Conservation (phyloP, 2,888 invertebrate species). For the Cephus pulcher region DNA sequence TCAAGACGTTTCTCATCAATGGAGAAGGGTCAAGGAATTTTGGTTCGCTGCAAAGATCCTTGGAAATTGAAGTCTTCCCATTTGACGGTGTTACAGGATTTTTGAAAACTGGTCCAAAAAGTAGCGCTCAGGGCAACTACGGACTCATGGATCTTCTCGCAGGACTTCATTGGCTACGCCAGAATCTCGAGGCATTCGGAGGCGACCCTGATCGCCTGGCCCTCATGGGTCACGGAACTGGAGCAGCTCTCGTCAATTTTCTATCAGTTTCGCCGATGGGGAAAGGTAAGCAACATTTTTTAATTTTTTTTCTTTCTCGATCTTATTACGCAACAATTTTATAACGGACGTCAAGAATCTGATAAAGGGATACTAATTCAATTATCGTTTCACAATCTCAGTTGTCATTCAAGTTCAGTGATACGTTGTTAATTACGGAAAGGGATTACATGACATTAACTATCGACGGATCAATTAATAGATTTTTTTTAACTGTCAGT, state of each 20-base stretch:
- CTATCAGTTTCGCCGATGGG: constrained; percentile 95
- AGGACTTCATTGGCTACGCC: constrained; percentile 95
- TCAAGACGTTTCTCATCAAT: not conserved
- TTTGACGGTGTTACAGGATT: constrained; percentile 73
- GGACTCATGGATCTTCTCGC: constrained; percentile 94
- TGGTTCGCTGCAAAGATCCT: not conserved
- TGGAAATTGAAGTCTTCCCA: not conserved
- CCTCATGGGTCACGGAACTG: constrained; percentile 95
- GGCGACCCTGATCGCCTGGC: constrained; percentile 95
- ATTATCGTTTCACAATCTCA: not conserved
- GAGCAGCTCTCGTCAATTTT: constrained; percentile 96
- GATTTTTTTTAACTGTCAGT: not conserved
- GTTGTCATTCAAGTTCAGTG: not conserved
- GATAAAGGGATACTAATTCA: not conserved
- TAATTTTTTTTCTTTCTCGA: not conserved
- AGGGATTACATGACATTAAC: not conserved
- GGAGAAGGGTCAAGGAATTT: not conserved
- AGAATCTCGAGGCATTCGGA: constrained; percentile 94
- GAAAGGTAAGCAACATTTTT: constrained; percentile 75
- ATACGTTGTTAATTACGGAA: not conserved
- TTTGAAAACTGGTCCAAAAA: constrained; percentile 89
- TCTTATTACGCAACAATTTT: not conserved
- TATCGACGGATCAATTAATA: not conserved
- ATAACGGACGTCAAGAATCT: not conserved
- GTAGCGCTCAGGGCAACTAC: constrained; percentile 91